Base-by-base conservation (phyloP, 2,888 invertebrate species). In the Abscondita cerata region DNA sequence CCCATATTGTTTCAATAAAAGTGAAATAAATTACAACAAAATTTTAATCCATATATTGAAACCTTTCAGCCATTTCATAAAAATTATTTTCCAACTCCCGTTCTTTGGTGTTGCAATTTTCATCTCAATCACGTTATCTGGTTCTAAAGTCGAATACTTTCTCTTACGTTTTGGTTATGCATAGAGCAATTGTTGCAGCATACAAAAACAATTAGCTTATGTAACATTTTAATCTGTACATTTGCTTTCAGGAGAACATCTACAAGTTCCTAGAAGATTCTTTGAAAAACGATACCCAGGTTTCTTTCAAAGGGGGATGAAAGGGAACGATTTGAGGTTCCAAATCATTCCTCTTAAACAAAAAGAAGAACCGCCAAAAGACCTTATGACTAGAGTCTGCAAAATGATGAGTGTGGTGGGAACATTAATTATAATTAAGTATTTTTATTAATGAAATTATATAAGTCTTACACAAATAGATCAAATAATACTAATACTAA, bases 221-320 rank as follows among this genome's bases (percentile, higher is more conserved):
- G n/a, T n/a, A n/a, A n/a, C n/a, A n/a, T n/a, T n/a, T n/a, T n/a
- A n/a, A n/a, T n/a, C n/a, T n/a, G n/a, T n/a, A n/a, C n/a, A n/a
- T n/a, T n/a, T 11, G 6, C 1, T 46, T 46, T 58, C 78, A 87
- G 87, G 89, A 89, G 71, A 81, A 77, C 58, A 82, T 89, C 58
- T 86, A 83, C 69, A 78, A 82, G 53, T 71, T 81, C 11, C 82
- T 89, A 65, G 87, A 88, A 73, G 78, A 76, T 31, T 78, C 84
- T 53, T 77, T 84, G 55, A 84, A 84, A 67, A 73, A 79, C 56
- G 67, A 78, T 19, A 84, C 19, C 84, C 85, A 0, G 85, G 83
- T 78, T 78, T 90, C 58, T 81, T 87, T 0, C 89, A 90, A 69
- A 89, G 88, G 74, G 82, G 86, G 46, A 76, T 73, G 5, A 89